Percentiles rank a stretch among this genome's conserved stretches.
Conservation (phyloP, 2,888 invertebrate species). For the Abrostola triplasia region DNA sequence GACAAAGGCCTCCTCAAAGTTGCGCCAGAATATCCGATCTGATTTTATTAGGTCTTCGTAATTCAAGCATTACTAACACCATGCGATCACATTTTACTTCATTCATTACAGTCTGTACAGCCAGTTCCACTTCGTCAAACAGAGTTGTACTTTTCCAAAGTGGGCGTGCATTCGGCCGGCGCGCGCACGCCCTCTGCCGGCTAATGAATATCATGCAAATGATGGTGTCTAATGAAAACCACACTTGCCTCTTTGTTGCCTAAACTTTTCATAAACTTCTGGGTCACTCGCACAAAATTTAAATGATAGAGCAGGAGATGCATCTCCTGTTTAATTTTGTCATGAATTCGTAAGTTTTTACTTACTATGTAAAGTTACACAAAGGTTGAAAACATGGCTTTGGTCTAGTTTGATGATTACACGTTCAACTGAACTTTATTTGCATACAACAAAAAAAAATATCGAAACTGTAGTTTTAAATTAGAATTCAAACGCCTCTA, state of each 20-base stretch:
- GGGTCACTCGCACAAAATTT: slow-evolving; percentile 49
- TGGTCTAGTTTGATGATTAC: no score
- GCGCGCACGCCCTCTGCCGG: slow-evolving; percentile 60
- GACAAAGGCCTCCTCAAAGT: no score
- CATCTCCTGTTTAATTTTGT: background rate
- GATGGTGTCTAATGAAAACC: slow-evolving; percentile 80
- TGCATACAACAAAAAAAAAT: no score
- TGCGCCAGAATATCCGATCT: no score
- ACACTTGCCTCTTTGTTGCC: slow-evolving; percentile 65
- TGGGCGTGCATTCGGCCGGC: slow-evolving; percentile 42
- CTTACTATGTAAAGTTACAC: no score
- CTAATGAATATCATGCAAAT: slow-evolving; percentile 86
- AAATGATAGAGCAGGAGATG: slow-evolving; percentile 43
- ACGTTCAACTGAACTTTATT: no score
- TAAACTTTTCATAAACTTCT: slow-evolving; percentile 61
- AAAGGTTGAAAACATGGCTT: no score
- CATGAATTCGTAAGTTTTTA: background rate
- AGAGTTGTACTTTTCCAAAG: slow-evolving; percentile 52
- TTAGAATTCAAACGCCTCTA: no score
- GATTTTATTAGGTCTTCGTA: no score
- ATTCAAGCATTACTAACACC: no score
- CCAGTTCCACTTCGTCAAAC: slow-evolving; percentile 33
- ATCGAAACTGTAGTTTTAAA: no score
- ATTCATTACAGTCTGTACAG: slow-evolving; percentile 1
- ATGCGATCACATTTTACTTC: no score